These are phyloP conservation scores for Pseudomyrmex flavicornis DNA, from an alignment of 1,140 invertebrate genomes.

Conservation along the genomic window DNA sequence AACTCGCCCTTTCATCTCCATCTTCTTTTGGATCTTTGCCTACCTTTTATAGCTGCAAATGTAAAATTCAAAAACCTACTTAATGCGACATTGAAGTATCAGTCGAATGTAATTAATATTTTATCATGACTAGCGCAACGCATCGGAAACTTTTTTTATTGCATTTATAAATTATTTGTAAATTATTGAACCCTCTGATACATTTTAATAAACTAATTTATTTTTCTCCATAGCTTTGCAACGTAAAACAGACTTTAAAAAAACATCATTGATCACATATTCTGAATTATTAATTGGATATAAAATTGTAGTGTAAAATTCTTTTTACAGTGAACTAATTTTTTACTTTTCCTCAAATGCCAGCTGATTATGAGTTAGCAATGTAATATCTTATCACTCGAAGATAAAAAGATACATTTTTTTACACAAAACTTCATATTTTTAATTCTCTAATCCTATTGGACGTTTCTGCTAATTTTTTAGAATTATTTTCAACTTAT, in stretches of 20 bases:
- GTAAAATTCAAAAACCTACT: background rate
- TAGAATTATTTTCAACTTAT: background rate
- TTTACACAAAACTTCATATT: background rate
- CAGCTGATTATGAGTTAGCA: too few relatives aligned
- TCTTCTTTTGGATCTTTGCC: slow-evolving; percentile 59
- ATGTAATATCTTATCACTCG: too few relatives aligned
- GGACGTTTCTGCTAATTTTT: background rate
- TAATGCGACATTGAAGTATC: background rate
- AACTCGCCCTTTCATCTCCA: slow-evolving; percentile 87
- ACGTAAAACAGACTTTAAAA: too few relatives aligned
- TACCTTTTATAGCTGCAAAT: slow-evolving; percentile 41
- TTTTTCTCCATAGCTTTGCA: too few relatives aligned
- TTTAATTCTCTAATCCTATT: background rate
- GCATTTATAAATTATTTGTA: background rate
- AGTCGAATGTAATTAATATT: background rate
- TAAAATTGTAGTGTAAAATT: too few relatives aligned
- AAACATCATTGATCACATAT: too few relatives aligned
- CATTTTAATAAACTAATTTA: too few relatives aligned
- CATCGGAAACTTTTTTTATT: too few relatives aligned
- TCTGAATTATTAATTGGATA: too few relatives aligned
- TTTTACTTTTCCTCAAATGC: too few relatives aligned
- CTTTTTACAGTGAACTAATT: too few relatives aligned
- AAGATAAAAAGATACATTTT: background rate
- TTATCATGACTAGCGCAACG: background rate
- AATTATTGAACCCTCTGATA: too few relatives aligned